Evolutionary conservation across 2,113 vertebrate species (phyloP).

Genomic region (Cromileptes altivelis): DNA sequence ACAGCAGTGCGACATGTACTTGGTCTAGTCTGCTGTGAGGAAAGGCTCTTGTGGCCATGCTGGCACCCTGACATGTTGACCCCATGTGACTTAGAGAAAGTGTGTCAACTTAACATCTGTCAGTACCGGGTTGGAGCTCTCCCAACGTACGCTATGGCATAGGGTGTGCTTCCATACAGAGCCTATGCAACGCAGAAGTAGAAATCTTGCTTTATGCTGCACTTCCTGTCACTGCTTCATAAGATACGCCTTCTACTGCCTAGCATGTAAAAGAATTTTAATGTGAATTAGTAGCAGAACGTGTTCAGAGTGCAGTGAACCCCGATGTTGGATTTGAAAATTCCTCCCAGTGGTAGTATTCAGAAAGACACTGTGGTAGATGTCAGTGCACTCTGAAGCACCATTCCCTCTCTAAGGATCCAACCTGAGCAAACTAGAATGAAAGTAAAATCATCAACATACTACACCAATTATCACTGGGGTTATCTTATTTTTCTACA

Average conservation of each 20-base stretch:
- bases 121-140: too few relatives aligned
- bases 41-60: too few relatives aligned
- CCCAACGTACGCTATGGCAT: too few relatives aligned
- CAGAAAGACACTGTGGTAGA: background rate
- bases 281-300: slow-evolving; percentile 10
- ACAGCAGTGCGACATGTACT: too few relatives aligned
- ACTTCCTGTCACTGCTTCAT: background rate
- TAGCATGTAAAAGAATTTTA: slow-evolving; percentile 16
- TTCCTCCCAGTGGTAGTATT: slow-evolving; percentile 4
- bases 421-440: slow-evolving; percentile 12
- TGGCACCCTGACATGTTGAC: too few relatives aligned
- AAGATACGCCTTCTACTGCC: background rate
- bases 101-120: too few relatives aligned
- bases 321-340: background rate
- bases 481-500: background rate
- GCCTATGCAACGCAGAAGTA: too few relatives aligned
- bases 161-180: too few relatives aligned
- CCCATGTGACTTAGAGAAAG: too few relatives aligned
- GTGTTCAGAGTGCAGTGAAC: slow-evolving; percentile 2
- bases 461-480: slow-evolving; percentile 2
- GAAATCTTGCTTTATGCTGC: background rate
- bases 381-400: background rate
- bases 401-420: slow-evolving; percentile 7
- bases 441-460: slow-evolving; percentile 25
- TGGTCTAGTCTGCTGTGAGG: too few relatives aligned